A percentile compares a stretch with the other conserved stretches of the same genome.
These are phyloP conservation scores for Zaprionus camerounensis DNA, from an alignment of 1,140 invertebrate species.

Conservation along the genomic window DNA sequence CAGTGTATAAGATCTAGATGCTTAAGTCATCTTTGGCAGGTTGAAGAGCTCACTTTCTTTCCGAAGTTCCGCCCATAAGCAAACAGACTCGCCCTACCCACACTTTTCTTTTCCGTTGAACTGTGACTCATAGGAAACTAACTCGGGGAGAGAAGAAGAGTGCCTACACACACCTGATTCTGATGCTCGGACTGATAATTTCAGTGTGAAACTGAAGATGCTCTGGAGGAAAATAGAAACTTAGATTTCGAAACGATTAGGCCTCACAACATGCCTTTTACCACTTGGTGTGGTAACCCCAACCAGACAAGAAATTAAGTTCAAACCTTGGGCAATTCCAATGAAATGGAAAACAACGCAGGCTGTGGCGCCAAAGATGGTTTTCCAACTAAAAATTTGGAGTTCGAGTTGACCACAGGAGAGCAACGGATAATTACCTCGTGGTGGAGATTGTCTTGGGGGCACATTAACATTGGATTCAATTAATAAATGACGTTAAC, in stretches of 20 bases:
- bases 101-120: conserved; percentile 65
- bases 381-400: conserved; percentile 53
- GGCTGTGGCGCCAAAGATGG: conserved; percentile 60
- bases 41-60: conserved; percentile 69
- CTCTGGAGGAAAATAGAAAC: conserved; percentile 42
- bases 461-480: conserved; percentile 60
- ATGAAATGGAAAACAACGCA: conserved; percentile 70
- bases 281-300: conserved; percentile 35
- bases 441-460: conserved; percentile 46
- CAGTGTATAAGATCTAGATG: conserved; percentile 40
- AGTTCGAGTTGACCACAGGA: conserved; percentile 59
- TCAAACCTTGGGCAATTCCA: conserved; percentile 61
- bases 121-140: conserved; percentile 54
- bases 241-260: conserved; percentile 77
- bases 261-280: conserved; percentile 57
- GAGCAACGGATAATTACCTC: conserved; percentile 62
- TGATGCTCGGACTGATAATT: conserved; percentile 47
- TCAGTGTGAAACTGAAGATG: conserved; percentile 40
- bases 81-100: conserved; percentile 45
- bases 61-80: conserved; percentile 61
- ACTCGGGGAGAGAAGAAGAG: background rate
- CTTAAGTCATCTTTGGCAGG: conserved; percentile 70
- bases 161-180: conserved; percentile 25
- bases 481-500: conserved; percentile 83
- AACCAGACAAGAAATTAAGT: conserved; percentile 34